These are phyloP conservation scores for Atrichornis clamosus DNA, from an alignment of 2,113 vertebrate species.

Conservation along the genomic window DNA sequence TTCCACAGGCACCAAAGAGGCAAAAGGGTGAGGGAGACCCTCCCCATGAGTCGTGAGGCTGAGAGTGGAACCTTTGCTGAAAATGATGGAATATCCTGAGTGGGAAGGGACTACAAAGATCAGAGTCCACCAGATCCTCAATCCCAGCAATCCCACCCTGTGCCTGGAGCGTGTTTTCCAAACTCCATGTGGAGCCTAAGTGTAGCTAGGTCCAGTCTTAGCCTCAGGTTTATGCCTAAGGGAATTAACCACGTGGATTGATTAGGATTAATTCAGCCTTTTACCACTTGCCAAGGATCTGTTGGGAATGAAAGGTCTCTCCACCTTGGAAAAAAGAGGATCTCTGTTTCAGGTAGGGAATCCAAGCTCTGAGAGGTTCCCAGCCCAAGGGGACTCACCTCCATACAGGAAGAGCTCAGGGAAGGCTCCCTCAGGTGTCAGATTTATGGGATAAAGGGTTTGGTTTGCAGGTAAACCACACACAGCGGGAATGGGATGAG, in stretches of 20 bases:
- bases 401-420: background rate
- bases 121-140: background rate
- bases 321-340: background rate
- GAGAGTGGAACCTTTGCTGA: background rate
- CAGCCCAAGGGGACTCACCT: background rate
- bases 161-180: background rate
- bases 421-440: background rate
- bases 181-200: background rate
- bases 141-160: background rate
- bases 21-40: background rate
- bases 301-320: background rate
- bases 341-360: background rate
- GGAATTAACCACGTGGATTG: background rate
- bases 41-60: background rate
- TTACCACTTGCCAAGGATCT: background rate
- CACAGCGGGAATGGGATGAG: background rate
- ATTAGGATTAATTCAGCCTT: background rate
- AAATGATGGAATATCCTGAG: background rate
- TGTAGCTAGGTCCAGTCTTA: no score
- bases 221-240: background rate
- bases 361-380: background rate
- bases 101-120: background rate
- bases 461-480: background rate
- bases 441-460: background rate
- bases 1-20: background rate